A percentile compares a stretch with the other conserved stretches of the same genome.
Evolutionary conservation across 2,797 vertebrate genomes (phyloP).

Genomic region (Myiothlypis coronata): DNA sequence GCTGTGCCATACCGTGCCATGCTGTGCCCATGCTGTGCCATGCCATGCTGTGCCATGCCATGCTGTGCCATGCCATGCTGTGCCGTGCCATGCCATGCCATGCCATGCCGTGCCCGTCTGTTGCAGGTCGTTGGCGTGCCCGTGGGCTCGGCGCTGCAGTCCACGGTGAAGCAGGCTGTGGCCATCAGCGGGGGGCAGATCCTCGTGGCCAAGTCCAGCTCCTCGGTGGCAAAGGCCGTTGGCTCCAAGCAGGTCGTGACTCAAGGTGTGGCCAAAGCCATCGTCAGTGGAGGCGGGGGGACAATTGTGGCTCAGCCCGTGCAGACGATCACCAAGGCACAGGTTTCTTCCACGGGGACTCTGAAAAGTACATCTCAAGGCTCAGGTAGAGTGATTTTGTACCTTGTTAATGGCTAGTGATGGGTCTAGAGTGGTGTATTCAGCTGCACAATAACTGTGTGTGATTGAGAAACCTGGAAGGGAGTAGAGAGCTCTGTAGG

Average conservation of each 20-base stretch:
- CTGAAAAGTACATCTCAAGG: constrained; percentile 90
- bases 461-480: neutral
- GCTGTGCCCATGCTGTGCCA: too few relatives aligned
- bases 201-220: constrained; percentile 90
- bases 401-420: neutral
- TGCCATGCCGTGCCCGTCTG: neutral
- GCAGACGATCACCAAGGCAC: constrained; percentile 82
- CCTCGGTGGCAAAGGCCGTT: constrained; percentile 87
- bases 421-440: neutral
- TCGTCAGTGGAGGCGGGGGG: constrained; percentile 86
- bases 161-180: constrained; percentile 91
- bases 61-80: neutral
- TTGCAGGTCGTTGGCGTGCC: constrained; percentile 91
- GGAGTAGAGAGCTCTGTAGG: neutral
- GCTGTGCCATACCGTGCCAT: neutral
- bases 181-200: constrained; percentile 95
- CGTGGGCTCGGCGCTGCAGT: constrained; percentile 87
- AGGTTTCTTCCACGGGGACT: constrained; percentile 78
- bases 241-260: constrained; percentile 93
- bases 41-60: too few relatives aligned
- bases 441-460: neutral
- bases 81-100: neutral
- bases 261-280: constrained; percentile 96
- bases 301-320: constrained; percentile 86
- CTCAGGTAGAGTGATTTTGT: constrained; percentile 67